Evolutionary conservation across 1,140 invertebrate genomes (phyloP).

Genomic region (Eriocheir sinensis): DNA sequence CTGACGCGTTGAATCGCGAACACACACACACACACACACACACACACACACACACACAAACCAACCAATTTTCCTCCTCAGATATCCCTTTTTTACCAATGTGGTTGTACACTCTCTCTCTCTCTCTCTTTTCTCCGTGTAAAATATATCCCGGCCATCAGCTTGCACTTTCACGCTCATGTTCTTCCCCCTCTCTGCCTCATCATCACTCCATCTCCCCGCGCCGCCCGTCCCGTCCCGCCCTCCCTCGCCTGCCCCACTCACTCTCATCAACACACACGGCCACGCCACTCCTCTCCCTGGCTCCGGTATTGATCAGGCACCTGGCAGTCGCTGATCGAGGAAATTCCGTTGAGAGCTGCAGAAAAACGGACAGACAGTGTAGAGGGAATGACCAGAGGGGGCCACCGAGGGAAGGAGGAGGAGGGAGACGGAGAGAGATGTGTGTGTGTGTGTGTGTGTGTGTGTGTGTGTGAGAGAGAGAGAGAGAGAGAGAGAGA

Average conservation of each 20-base stretch:
- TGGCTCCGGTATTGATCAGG: neutral
- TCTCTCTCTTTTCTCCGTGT: no score
- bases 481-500: neutral
- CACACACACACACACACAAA: no score
- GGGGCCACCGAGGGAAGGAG: neutral
- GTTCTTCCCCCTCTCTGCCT: neutral
- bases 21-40: no score
- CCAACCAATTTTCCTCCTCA: no score
- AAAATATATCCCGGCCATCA: no score
- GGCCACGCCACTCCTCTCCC: neutral
- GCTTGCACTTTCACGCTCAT: no score
- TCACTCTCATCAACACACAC: neutral
- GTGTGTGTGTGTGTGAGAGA: no score
- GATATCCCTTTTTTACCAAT: no score
- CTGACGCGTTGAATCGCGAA: no score
- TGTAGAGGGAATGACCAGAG: slow-evolving; percentile 10
- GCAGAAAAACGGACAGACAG: neutral
- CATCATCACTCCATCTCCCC: neutral
- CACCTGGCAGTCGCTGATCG: slow-evolving; percentile 9
- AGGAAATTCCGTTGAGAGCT: slow-evolving; percentile 23
- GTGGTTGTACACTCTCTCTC: no score
- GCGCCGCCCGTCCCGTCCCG: neutral
- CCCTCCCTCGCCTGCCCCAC: neutral
- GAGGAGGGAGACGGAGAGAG: neutral
- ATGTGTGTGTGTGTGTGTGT: no score